These are phyloP conservation scores for Eupsittula cactorum DNA, from an alignment of 2,113 vertebrate genomes.

Conservation along the genomic window DNA sequence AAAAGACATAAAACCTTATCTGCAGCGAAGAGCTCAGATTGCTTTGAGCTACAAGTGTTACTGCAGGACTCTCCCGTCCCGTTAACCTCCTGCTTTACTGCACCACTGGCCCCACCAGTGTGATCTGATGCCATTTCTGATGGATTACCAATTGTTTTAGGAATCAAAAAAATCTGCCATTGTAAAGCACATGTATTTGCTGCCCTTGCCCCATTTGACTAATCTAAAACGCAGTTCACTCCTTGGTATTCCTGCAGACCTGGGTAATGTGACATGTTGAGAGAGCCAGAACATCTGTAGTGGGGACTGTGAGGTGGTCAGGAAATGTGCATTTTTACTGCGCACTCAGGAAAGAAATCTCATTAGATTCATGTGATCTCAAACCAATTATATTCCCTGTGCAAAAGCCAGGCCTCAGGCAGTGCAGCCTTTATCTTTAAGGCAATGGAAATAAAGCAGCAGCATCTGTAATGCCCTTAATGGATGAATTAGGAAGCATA, in stretches of 20 bases:
- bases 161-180: neutral
- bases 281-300: neutral
- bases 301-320: neutral
- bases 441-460: neutral
- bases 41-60: neutral
- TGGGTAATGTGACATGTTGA: neutral
- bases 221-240: neutral
- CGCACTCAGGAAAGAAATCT: neutral
- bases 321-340: constrained; percentile 37
- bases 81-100: neutral
- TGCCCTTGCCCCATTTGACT: neutral
- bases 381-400: neutral
- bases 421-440: neutral
- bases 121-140: neutral
- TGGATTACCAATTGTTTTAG: neutral
- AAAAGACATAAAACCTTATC: neutral
- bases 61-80: neutral
- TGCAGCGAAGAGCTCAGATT: neutral
- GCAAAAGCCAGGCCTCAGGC: neutral
- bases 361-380: constrained; percentile 17
- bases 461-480: neutral
- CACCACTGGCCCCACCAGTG: neutral
- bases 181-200: neutral
- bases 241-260: neutral
- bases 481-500: neutral